Percentiles rank a stretch among this genome's conserved stretches.
Conservation (phyloP, 2,113 vertebrate genomes). For the Pomatostomus ruficeps region DNA sequence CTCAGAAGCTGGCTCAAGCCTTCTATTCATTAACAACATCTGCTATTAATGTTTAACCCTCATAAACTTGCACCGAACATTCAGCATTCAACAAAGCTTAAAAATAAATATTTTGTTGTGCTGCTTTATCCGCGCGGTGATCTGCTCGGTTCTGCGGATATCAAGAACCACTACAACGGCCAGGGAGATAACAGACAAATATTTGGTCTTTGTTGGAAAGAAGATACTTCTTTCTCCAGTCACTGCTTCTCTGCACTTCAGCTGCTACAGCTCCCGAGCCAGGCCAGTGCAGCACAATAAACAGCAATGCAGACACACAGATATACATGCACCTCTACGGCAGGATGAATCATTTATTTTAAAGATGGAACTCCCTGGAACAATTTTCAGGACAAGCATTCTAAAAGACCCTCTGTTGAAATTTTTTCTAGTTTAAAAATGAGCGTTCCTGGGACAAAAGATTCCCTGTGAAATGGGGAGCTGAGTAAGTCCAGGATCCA, state of each 20-base stretch:
- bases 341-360: background rate
- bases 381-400: background rate
- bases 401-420: background rate
- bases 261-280: background rate
- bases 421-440: background rate
- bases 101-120: constrained; percentile 59
- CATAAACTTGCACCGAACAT: constrained; percentile 50
- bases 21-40: constrained; percentile 69
- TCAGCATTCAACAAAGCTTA: constrained; percentile 34
- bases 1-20: constrained; percentile 61
- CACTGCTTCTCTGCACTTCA: background rate
- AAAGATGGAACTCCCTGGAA: background rate
- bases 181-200: background rate
- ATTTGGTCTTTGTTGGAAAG: background rate
- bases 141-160: background rate
- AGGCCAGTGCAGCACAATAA: background rate
- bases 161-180: background rate
- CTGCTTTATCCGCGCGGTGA: background rate
- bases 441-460: rapidly evolving
- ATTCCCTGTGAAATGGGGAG: background rate
- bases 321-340: background rate
- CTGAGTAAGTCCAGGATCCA: background rate
- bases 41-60: constrained; percentile 61
- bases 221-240: background rate
- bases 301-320: background rate